Percentiles rank a stretch among this genome's conserved stretches.
phyloP scores from a whole-genome alignment of 2,797 vertebrate species.

The Ammospiza maritima region DNA sequence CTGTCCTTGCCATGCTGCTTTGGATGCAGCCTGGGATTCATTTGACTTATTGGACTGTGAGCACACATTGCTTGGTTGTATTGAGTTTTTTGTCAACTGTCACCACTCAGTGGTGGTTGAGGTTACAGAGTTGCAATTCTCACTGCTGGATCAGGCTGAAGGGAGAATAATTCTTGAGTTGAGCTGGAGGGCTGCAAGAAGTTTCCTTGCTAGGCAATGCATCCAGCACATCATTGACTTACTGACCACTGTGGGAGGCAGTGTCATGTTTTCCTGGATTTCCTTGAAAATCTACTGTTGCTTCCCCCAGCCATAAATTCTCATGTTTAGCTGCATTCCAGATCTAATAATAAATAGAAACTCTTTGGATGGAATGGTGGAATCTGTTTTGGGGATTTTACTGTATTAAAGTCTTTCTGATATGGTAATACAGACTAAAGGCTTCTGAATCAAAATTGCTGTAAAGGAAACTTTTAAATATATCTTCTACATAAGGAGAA shows the following conservation, averaged over 20 bases:
- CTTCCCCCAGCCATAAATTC: constrained; percentile 8
- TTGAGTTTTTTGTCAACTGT: neutral
- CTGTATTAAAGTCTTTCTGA: neutral
- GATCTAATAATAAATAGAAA: constrained; percentile 17
- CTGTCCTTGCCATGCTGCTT: neutral
- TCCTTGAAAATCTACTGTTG: constrained; percentile 32
- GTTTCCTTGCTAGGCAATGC: neutral
- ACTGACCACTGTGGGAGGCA: neutral
- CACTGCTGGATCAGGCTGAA: neutral
- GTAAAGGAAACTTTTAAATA: neutral
- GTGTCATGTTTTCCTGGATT: constrained; percentile 51
- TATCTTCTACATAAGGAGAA: neutral
- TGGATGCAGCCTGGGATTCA: neutral
- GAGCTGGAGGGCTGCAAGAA: neutral
- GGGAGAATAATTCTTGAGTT: neutral
- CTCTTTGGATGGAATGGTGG: neutral
- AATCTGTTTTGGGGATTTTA: neutral
- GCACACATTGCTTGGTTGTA: neutral
- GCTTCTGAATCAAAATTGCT: neutral
- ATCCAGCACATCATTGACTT: neutral
- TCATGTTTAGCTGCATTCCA: constrained; percentile 42
- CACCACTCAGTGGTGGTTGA: neutral
- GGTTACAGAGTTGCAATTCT: neutral
- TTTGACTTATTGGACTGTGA: neutral
- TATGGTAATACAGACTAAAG: neutral